phyloP scores from a whole-genome alignment of 2,888 invertebrate species.

The Trachelus stipa region DNA sequence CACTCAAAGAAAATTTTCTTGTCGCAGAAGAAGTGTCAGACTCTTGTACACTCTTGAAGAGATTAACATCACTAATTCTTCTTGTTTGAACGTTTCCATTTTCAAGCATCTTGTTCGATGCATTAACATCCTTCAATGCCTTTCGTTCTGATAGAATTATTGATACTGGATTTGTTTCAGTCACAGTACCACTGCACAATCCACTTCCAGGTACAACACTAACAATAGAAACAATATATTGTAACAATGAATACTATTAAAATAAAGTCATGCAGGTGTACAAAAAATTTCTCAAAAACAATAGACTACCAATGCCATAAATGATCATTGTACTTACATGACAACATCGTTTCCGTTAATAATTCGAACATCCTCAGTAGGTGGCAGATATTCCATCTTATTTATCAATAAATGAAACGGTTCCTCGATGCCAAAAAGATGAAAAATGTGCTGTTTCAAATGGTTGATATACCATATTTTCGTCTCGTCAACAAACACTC shows the following conservation, averaged over 20 bases:
- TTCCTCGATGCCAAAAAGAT: slow-evolving; percentile 55
- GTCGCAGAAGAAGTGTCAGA: background rate
- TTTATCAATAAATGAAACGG: slow-evolving; percentile 57
- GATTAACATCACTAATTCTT: background rate
- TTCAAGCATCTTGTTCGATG: background rate
- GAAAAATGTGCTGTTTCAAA: slow-evolving; percentile 53
- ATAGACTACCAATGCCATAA: background rate
- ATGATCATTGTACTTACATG: slow-evolving; percentile 32
- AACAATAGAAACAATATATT: background rate
- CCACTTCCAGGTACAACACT: slow-evolving; percentile 37
- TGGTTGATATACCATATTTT: slow-evolving; percentile 49
- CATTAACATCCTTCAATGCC: background rate
- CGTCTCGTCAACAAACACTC: slow-evolving; percentile 52
- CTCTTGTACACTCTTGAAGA: background rate
- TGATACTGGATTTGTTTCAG: background rate
- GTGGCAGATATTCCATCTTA: slow-evolving; percentile 56
- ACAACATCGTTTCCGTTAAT: slow-evolving; percentile 43
- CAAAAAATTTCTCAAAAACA: background rate
- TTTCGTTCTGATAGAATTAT: background rate
- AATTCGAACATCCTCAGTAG: slow-evolving; percentile 58
- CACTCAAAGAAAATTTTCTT: background rate
- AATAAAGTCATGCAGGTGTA: background rate
- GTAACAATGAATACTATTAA: background rate
- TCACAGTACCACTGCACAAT: background rate
- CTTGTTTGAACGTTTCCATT: background rate